Percentiles rank a stretch among this genome's conserved stretches.
phyloP scores from a whole-genome alignment of 2,113 vertebrate genomes.

The Epinephelus lanceolatus region DNA sequence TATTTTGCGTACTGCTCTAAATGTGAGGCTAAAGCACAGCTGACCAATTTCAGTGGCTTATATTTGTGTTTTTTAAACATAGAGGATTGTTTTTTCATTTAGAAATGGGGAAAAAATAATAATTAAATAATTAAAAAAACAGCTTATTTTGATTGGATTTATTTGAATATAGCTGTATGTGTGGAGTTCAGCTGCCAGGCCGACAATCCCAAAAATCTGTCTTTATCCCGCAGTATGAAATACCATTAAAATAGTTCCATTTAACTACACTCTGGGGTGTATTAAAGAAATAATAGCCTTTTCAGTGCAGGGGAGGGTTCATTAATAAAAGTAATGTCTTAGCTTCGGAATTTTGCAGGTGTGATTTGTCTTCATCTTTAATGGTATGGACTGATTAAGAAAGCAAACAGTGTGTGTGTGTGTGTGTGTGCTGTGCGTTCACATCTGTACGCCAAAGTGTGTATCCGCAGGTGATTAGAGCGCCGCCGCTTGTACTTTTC shows the following conservation, averaged over 20 bases:
- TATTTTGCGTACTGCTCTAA: background rate
- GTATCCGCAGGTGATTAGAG: slow-evolving; percentile 51
- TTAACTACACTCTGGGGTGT: slow-evolving; percentile 69
- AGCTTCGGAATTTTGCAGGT: slow-evolving; percentile 69
- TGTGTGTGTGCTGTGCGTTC: slow-evolving; percentile 23
- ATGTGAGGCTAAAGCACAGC: background rate
- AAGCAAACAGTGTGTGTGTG: slow-evolving; percentile 75
- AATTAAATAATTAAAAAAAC: background rate
- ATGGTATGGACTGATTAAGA: slow-evolving; percentile 76
- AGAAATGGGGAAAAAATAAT: background rate
- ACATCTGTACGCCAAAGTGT: slow-evolving; percentile 19
- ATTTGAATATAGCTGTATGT: slow-evolving; percentile 21
- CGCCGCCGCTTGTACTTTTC: slow-evolving; percentile 42
- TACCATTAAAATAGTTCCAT: slow-evolving; percentile 55
- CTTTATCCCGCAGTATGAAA: slow-evolving; percentile 50
- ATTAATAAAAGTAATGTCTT: slow-evolving; percentile 74
- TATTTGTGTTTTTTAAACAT: background rate
- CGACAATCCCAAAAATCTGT: slow-evolving; percentile 40
- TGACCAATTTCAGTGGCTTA: background rate
- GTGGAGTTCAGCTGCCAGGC: background rate
- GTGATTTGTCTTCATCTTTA: slow-evolving; percentile 82
- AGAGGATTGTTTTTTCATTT: background rate
- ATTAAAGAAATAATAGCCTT: slow-evolving; percentile 73
- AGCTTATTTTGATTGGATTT: slow-evolving; percentile 44
- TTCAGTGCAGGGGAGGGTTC: slow-evolving; percentile 66